Percentiles rank a stretch among this genome's conserved stretches.
Conservation (phyloP, 1,140 invertebrate genomes). For the Drosophila auraria region DNA sequence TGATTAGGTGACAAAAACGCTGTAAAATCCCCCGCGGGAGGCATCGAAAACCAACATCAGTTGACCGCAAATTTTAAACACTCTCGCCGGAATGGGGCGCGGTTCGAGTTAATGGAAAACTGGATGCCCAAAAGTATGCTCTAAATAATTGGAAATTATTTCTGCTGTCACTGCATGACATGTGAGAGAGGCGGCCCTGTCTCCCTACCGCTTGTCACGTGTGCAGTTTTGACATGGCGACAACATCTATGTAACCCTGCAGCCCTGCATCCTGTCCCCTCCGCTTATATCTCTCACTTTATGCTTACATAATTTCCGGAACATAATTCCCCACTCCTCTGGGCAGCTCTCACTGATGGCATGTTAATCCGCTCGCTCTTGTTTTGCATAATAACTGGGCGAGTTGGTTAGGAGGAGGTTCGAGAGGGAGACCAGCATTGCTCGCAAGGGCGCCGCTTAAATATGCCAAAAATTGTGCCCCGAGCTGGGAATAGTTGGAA, state of each 20-base stretch:
- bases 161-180: conserved; percentile 55
- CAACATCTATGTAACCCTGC: conserved; percentile 28
- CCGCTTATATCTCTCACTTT: conserved; percentile 52
- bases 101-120: conserved; percentile 24
- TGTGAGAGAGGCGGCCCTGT: conserved; percentile 26
- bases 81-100: conserved; percentile 11
- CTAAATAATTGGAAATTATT: conserved; percentile 78
- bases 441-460: conserved; percentile 21
- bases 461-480: conserved; percentile 27
- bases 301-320: conserved; percentile 48
- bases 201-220: background rate
- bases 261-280: conserved; percentile 10
- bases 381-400: conserved; percentile 66
- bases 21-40: conserved; percentile 19
- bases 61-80: conserved; percentile 68
- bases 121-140: conserved; percentile 61
- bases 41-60: conserved; percentile 24
- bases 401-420: conserved; percentile 2
- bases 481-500: conserved; percentile 2
- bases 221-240: conserved; percentile 21
- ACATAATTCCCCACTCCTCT: conserved; percentile 60
- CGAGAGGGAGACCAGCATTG: background rate
- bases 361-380: conserved; percentile 61
- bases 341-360: conserved; percentile 42
- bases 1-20: conserved; percentile 68